Evolutionary conservation across 2,797 vertebrate species (phyloP), one percentile per base, ranked within the genome.

Genomic region (Falco concolor): DNA sequence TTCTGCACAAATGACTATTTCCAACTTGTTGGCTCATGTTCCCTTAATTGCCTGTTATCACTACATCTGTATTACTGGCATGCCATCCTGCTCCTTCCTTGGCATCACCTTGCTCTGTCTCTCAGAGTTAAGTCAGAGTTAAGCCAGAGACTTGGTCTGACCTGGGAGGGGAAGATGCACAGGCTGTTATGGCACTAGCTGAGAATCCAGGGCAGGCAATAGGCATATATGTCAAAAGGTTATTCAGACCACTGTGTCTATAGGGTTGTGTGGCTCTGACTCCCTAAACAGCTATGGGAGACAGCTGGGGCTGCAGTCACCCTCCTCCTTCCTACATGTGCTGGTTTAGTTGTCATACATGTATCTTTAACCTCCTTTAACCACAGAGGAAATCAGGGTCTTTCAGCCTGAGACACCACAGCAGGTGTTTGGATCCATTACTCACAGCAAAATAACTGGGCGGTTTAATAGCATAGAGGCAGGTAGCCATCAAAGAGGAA

Each of bases 141-240:
- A n/a, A 82, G 34, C 20, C 14, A 38, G 34, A 72, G 67, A 22
- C 19, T 30, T 18, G 32, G 7, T 22, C 61, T 56, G 16, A 25
- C 38, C 32, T 69, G 24, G 30, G n/a, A 6, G 18, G 45, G 69
- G 57, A 81, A 63, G 40, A 25, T 3, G 14, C 36, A 23, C 0
- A 6, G 24, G 25, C 8, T 38, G 5, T 50, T 14, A 10, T 0
- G 1, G 10, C 28, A 9, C 11, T 53, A 2, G 3, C 25, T 19
- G 23, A 21, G 47, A 36, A 50, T 40, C 25, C 8, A 2, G 10
- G 47, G 11, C 12, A 20, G 69, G 27, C 5, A 38, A 13, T 4
- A 21, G n/a, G 21, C n/a, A 28, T 10, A 20, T 8, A 2, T 2
- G 13, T 21, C 49, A 11, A 32, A 22, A 60, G 49, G 23, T 4